phyloP scores from a whole-genome alignment of 2,888 invertebrate species.

The Parnassius apollo region DNA sequence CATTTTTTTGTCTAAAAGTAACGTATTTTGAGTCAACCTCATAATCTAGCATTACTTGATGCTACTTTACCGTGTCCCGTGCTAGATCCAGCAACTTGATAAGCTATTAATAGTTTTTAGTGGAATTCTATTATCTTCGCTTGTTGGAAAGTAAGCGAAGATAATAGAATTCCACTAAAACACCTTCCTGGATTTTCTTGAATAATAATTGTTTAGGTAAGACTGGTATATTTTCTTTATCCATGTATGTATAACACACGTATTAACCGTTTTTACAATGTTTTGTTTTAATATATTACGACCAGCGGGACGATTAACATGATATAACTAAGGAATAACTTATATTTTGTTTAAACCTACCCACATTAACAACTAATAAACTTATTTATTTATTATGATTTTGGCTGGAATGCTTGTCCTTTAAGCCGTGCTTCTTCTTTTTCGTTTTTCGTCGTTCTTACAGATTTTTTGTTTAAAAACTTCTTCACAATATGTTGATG shows the following conservation, averaged over 20 bases:
- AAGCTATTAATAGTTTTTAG: slow-evolving; percentile 44
- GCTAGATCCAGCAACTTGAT: slow-evolving; percentile 34
- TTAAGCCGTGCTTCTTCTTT: no score
- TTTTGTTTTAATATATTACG: slow-evolving; percentile 37
- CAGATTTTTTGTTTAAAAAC: no score
- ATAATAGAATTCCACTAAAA: no score
- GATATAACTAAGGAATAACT: slow-evolving; percentile 3
- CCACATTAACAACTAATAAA: slow-evolving; percentile 28
- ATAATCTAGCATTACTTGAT: slow-evolving; percentile 27
- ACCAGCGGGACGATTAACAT: slow-evolving; percentile 52
- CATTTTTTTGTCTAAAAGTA: slow-evolving; percentile 43
- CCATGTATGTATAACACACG: slow-evolving; percentile 30
- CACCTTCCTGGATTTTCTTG: slow-evolving; percentile 30
- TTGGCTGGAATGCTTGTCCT: no score
- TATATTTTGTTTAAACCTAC: slow-evolving; percentile 31
- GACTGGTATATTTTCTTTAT: slow-evolving; percentile 59
- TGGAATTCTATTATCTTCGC: slow-evolving; percentile 40
- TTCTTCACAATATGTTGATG: no score
- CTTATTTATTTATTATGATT: no score
- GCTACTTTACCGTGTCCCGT: slow-evolving; percentile 22
- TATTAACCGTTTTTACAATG: slow-evolving; percentile 1
- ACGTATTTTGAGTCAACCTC: slow-evolving; percentile 37
- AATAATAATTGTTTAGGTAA: slow-evolving; percentile 48
- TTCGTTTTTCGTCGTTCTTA: no score
- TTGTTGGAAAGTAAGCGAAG: no score